Base-by-base conservation (phyloP, 2,113 vertebrate species). In the Malaclemys terrapin region DNA sequence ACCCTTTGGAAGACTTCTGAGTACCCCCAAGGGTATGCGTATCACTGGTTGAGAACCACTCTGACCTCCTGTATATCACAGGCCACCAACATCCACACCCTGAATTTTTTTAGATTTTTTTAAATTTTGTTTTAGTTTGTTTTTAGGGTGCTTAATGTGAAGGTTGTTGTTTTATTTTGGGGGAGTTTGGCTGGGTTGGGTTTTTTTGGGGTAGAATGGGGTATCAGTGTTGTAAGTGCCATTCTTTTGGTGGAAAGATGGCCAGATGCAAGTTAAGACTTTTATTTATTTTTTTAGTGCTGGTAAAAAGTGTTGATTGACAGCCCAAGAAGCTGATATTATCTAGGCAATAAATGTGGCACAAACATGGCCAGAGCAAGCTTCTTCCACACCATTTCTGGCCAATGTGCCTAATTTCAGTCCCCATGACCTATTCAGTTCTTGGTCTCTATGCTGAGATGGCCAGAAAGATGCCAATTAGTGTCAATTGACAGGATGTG, bases 391-490 rank as follows among this genome's bases (percentile, higher is more conserved):
- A 84, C 53, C 69, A 78, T 17, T 8, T 42, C 38, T 29, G 27
- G 57, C 31, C 80, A 59, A 24, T 42, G 4, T 8, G 2, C 7
- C 24, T 50, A n/a, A 29, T 38, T 75, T 88, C 89, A 79, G n/a
- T 54, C 47, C 83, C 8, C 6, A 1, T 0, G 1, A n/a, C 81
- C 1, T 2, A 6, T 50, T 53, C 79, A 86, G 47, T 53, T 52
- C 79, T 81, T 22, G 6, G 45, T 86, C 84, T 92, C 16, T 42
- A 57, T 92, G 14, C 10, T 76, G 69, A 22, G 75, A 1, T 53
- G 45, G 35, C 5, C 5, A 22, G 9, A 57, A 65, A 53, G n/a
- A 57, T 12, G 62, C 6, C 38, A 92, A 85, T 82, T 50, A 22
- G n/a, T 25, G 12, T 14, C n/a, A 42, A 25, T 6, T 72, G 7